Evolutionary conservation across 2,113 vertebrate species (phyloP), one percentile per base, ranked within the genome.

Genomic region (Bombycilla garrulus): DNA sequence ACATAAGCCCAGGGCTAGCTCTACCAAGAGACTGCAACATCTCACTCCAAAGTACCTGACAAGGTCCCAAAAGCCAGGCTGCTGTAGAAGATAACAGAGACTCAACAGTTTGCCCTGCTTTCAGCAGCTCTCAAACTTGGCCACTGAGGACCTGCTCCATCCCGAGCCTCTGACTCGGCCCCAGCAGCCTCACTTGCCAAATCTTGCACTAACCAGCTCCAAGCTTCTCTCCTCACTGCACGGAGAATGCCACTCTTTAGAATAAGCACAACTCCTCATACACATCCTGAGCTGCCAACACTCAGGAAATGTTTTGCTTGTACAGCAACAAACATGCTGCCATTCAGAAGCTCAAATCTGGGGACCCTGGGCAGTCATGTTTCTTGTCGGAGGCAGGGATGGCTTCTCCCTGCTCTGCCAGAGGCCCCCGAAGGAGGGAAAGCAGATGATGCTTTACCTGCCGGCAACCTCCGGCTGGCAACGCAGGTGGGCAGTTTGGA

Each of bases 381-480:
- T 20, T 31, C 23, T 12, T 48, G 40, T 26, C 21, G 7, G 5
- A 11, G 45, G n/a, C 1, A 14, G 28, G 36, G 36, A 4, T 36
- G 40, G 40, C 57, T 67, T 72, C 45, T 67, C 44, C 24, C 40
- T 28, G 31, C 40, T 54, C 58, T 10, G 28, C 5, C 50, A 80
- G 79, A 20, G 21, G n/a, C 5, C 33, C 28, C 29, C 25, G 56
- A 33, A 56, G 16, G n/a, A 69, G 23, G 4, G 12, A 67, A 36
- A 29, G 45, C 31, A 16, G 40, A 31, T 2, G 11, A n/a, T 5
- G 22, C 6, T 0, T 11, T 11, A 62, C 2, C 64, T 38, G 45
- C 44, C 12, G 20, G 11, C 14, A 71, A 3, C 25, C 17, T 31
- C 36, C 9, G 48, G 29, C 69, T 42, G 9, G 58, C 44, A 33